Base-by-base conservation (phyloP, 2,113 vertebrate genomes). In the Sinocyclocheilus grahami region DNA sequence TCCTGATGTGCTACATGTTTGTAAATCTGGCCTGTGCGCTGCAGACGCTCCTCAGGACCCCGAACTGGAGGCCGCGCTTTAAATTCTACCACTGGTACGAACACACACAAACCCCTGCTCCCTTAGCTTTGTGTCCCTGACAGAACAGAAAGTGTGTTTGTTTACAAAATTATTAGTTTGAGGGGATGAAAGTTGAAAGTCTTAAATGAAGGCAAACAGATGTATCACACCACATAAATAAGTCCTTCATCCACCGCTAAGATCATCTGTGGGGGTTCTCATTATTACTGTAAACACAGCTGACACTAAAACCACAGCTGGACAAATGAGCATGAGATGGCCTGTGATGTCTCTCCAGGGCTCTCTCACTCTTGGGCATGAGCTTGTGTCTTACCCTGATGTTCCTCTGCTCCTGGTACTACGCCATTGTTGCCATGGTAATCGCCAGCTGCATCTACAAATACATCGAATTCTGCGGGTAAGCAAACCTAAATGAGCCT, bases 401-500 rank as follows among this genome's bases (percentile, higher is more conserved):
- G 98, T 99, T 99, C 93, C 98, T 99, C 94, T 99, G 97, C 91
- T 99, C 98, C 91, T 99, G 98, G 98, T 98, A 98, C 92, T 99
- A 99, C 0, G 98, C 98, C 0, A 95, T 99, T 39, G 94, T 99
- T 2, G 98, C 98, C 93, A 99, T 99, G 98, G 95, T 95, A 74
- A 97, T 99, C 0, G 98, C 98, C 0, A 95, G 96, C n/a, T 98
- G 99, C 92, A 99, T 99, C 95, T 99, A 99, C 95, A 99, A 99
- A 88, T 99, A 99, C 88, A 99, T 99, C 0, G 98, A 99, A 90
- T 99, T 99, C 92, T 95, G 97, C 0, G 98, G 98, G 98, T 99
- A 88, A 96, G 98, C 67, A 33, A 53, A 42, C 60, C 48, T 42
- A 84, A 74, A 89, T 65, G 53, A n/a, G 77, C 48, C 62, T 77